A percentile compares a stretch with the other conserved stretches of the same genome.
phyloP scores from a whole-genome alignment of 2,113 vertebrate genomes.

The Ranitomeya variabilis region DNA sequence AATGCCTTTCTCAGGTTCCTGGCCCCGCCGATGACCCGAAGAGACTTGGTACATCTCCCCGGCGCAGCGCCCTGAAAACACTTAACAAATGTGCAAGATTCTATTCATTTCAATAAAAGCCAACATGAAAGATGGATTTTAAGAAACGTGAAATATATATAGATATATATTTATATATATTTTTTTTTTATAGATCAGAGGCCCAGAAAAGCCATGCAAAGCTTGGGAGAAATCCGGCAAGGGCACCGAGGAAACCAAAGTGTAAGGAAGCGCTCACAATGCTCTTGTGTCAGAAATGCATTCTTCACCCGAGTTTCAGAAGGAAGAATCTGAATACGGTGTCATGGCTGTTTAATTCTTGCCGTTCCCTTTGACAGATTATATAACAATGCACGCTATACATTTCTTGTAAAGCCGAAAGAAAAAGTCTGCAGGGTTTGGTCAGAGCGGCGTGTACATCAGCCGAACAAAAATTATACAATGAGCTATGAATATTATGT shows the following conservation, averaged over 20 bases:
- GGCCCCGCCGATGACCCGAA: conserved; percentile 48
- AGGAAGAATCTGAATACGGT: conserved; percentile 54
- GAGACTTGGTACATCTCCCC: conserved; percentile 51
- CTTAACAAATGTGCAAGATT: conserved; percentile 56
- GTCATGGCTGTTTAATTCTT: conserved; percentile 56
- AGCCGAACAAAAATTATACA: conserved; percentile 40
- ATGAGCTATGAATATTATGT: conserved; percentile 43
- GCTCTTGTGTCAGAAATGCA: conserved; percentile 50
- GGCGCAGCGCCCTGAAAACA: conserved; percentile 56
- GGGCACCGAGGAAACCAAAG: conserved; percentile 53
- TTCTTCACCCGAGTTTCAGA: conserved; percentile 52
- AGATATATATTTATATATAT: conserved; percentile 4
- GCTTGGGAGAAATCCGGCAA: conserved; percentile 56
- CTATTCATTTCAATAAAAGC: conserved; percentile 59
- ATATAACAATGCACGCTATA: conserved; percentile 50
- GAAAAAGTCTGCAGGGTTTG: conserved; percentile 36
- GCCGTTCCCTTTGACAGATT: conserved; percentile 56
- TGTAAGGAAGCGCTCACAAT: conserved; percentile 55
- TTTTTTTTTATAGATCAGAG: conserved; percentile 54
- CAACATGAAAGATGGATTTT: conserved; percentile 55
- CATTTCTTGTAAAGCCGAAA: conserved; percentile 46
- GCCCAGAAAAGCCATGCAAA: conserved; percentile 56
- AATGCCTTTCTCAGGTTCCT: conserved; percentile 56
- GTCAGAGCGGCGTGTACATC: conserved; percentile 31
- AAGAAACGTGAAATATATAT: conserved; percentile 47